Conservation (phyloP, 23 tunicate species). For the Ascidia mentula region DNA sequence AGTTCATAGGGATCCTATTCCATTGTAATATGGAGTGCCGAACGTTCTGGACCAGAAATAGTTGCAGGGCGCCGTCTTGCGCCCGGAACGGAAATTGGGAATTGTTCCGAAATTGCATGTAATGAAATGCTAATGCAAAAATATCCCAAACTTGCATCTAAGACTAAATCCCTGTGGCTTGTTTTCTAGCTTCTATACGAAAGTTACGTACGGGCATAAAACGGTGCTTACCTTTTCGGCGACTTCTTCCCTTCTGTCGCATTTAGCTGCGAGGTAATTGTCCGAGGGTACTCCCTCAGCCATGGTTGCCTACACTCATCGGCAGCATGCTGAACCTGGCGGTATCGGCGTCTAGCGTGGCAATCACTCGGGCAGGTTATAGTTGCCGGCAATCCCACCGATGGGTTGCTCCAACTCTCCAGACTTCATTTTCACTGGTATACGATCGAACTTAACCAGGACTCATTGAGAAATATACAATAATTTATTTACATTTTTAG, state of each 20-base stretch:
- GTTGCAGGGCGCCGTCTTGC: constrained; percentile 46
- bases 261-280: not conserved
- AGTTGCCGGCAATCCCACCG: not conserved
- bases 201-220: no score
- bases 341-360: not conserved
- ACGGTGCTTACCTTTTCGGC: not conserved
- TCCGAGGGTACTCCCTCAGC: no score
- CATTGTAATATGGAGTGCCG: constrained; percentile 62
- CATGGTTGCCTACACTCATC: no score
- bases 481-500: no score
- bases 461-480: constrained; percentile 80
- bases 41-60: constrained; percentile 38
- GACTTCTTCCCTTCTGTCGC: not conserved
- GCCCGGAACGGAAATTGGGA: not conserved
- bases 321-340: not conserved
- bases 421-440: constrained; percentile 14
- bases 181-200: no score
- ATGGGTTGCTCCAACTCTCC: not conserved
- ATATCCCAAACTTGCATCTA: no score
- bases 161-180: no score
- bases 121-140: no score
- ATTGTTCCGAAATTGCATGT: not conserved
- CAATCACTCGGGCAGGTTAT: not conserved
- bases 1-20: constrained; percentile 89
- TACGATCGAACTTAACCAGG: constrained; percentile 81